Percentiles rank a stretch among this genome's conserved stretches.
These are phyloP conservation scores for Lasioglossum albipes DNA, from an alignment of 1,140 invertebrate species.

Conservation along the genomic window DNA sequence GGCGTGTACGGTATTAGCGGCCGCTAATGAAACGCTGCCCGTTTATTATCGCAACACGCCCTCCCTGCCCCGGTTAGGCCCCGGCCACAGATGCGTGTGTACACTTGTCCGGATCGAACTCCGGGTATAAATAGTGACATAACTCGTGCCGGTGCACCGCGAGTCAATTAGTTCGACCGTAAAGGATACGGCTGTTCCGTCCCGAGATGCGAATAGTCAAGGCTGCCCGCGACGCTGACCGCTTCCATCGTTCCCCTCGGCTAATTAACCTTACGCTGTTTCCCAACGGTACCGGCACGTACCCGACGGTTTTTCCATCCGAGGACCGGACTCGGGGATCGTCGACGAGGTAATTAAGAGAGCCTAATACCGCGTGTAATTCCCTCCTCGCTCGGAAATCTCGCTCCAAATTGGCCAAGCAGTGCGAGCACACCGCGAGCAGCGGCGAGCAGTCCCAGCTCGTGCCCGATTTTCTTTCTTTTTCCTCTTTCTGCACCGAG, in stretches of 20 bases:
- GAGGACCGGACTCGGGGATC: too few relatives aligned
- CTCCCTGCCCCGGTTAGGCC: background rate
- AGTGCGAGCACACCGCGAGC: too few relatives aligned
- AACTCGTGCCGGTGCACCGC: slow-evolving; percentile 59
- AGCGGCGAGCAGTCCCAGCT: background rate
- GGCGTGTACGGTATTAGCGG: slow-evolving; percentile 62
- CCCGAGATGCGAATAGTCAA: slow-evolving; percentile 38
- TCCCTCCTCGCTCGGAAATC: background rate
- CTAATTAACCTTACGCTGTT: slow-evolving; percentile 58
- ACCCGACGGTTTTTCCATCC: slow-evolving; percentile 34
- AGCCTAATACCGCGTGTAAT: slow-evolving; percentile 24
- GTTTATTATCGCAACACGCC: slow-evolving; percentile 55
- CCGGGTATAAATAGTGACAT: slow-evolving; percentile 61
- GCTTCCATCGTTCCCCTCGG: slow-evolving; percentile 30
- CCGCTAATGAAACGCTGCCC: slow-evolving; percentile 60
- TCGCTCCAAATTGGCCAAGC: background rate
- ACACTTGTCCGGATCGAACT: slow-evolving; percentile 32
- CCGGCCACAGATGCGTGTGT: slow-evolving; percentile 2
- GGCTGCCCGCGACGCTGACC: slow-evolving; percentile 23
- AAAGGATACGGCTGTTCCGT: slow-evolving; percentile 49
- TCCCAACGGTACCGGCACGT: background rate
- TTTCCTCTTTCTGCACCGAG: background rate
- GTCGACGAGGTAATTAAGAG: slow-evolving; percentile 22
- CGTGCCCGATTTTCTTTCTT: slow-evolving; percentile 11
- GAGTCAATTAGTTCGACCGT: slow-evolving; percentile 61